Evolutionary conservation across 2,888 invertebrate genomes (phyloP).

Genomic region (Agrochola circellaris): DNA sequence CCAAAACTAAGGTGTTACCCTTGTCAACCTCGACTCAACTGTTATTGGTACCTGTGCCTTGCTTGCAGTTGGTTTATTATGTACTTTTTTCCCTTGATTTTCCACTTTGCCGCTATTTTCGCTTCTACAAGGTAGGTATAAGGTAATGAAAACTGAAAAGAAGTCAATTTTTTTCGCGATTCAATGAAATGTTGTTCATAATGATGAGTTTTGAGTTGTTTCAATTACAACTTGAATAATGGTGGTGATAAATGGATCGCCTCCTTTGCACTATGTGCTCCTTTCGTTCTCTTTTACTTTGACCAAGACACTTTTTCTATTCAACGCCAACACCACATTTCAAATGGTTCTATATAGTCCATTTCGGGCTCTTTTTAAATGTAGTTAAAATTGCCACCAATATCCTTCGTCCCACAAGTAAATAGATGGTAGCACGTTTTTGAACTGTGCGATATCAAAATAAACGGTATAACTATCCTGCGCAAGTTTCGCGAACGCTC

Average conservation of each 20-base stretch:
- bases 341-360: neutral
- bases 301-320: neutral
- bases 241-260: neutral
- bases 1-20: neutral
- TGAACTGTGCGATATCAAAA: slow-evolving; percentile 25
- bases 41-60: neutral
- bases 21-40: neutral
- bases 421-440: slow-evolving; percentile 20
- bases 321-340: neutral
- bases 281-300: neutral
- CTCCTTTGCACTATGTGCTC: neutral
- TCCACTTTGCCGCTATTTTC: neutral
- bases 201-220: neutral
- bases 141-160: neutral
- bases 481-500: slow-evolving; percentile 29
- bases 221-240: neutral
- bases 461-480: slow-evolving; percentile 35
- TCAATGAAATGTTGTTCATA: neutral
- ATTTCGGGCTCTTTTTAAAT: neutral
- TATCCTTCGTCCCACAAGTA: slow-evolving; percentile 1
- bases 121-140: too few relatives aligned
- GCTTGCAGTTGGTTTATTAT: neutral
- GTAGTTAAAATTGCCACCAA: neutral
- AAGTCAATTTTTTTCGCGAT: neutral
- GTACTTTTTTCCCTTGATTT: neutral